Evolutionary conservation across 2,888 invertebrate genomes (phyloP).

Genomic region (Magallana nippona): DNA sequence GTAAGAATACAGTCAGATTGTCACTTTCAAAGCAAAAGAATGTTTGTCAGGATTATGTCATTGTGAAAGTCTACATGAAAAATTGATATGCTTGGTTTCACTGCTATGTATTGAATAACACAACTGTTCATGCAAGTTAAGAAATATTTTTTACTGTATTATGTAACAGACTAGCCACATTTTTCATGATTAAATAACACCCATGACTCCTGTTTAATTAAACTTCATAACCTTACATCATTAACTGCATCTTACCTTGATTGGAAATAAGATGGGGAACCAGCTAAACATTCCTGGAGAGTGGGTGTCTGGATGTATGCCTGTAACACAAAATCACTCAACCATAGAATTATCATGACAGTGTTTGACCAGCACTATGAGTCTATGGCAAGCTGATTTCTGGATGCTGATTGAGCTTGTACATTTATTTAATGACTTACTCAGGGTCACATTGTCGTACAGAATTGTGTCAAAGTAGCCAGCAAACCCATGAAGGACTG

Average conservation of each 20-base stretch:
- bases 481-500: slow-evolving; percentile 94
- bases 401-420: too few relatives aligned
- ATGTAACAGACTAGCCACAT: too few relatives aligned
- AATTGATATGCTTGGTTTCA: too few relatives aligned
- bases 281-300: slow-evolving; percentile 97
- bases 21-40: too few relatives aligned
- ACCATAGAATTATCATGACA: background rate
- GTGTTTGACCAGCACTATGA: too few relatives aligned
- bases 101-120: too few relatives aligned
- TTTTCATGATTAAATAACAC: too few relatives aligned
- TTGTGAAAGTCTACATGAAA: too few relatives aligned
- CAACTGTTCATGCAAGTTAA: too few relatives aligned
- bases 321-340: slow-evolving; percentile 62
- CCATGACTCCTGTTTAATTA: background rate
- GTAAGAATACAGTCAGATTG: too few relatives aligned
- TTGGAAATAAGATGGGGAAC: slow-evolving; percentile 98
- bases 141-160: too few relatives aligned
- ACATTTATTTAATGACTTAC: slow-evolving; percentile 80
- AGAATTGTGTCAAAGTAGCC: slow-evolving; percentile 96
- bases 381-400: background rate
- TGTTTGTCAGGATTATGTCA: too few relatives aligned
- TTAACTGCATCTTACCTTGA: slow-evolving; percentile 79
- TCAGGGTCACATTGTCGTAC: slow-evolving; percentile 91
- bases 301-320: slow-evolving; percentile 92
- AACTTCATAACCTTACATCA: background rate